Base-by-base conservation (phyloP, 2,113 vertebrate species). In the Dinomys branickii region DNA sequence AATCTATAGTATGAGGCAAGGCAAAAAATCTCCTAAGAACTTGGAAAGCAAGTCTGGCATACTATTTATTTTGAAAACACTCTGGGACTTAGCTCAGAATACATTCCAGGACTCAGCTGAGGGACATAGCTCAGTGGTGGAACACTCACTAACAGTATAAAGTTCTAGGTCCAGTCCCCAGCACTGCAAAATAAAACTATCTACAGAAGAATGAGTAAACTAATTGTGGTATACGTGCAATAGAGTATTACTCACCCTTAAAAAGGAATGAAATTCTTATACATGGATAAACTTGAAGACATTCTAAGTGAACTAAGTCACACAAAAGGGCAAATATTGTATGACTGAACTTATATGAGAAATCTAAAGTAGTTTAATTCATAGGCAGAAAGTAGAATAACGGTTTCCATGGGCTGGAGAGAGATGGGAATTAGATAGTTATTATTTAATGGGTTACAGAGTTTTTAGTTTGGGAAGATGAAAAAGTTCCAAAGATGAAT, bases 201-300 rank as follows among this genome's bases (percentile, higher is more conserved):
- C 7, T 26, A 77, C 3, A 73, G 47, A 78, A 65, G 81, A 67
- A 90, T n/a, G n/a, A 7, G 30, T 94, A 50, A 85, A 85, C 20
- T 80, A 85, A 81, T 80, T 80, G 85, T 80, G 24, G 35, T 26
- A 77, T 77, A 75, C 0, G 7, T 69, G 52, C 13, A 69, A 35
- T 77, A 67, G 26, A 93, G 67, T 78, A 83, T 63, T 77, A 96
- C 84, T 89, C 67, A 81, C 58, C 20, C 35, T 93, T 90, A 58
- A 90, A 88, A 65, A 81, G 33, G 4, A 90, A 82, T 75, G 58
- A 59, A 58, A 82, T 77, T 90, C 35, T 92, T 90, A 52, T 6
- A 89, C 2, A 9, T 81, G 71, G 33, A 69, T 89, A 84, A 80
- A 61, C 17, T 61, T 88, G 41, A 85, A 88, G 69, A 92, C 33